A percentile compares a stretch with the other conserved stretches of the same genome.
phyloP scores from a whole-genome alignment of 2,113 vertebrate genomes.

The Dipodomys merriami region DNA sequence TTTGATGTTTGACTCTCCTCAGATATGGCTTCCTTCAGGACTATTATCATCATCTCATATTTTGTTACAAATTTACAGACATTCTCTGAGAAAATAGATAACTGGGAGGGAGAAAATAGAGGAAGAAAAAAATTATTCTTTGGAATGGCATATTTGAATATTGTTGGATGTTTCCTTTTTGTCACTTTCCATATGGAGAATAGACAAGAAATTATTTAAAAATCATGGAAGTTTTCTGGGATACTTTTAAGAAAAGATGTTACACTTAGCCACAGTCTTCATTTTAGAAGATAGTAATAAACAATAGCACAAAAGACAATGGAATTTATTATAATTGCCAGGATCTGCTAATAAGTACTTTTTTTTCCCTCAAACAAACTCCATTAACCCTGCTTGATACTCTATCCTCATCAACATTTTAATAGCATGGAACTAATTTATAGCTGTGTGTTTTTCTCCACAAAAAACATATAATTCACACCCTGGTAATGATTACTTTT shows the following conservation, averaged over 20 bases:
- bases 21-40: background rate
- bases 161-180: slow-evolving; percentile 6
- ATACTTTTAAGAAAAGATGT: slow-evolving; percentile 24
- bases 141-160: background rate
- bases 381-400: slow-evolving; percentile 45
- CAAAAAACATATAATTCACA: slow-evolving; percentile 57
- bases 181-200: background rate
- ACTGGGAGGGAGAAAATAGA: background rate
- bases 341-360: slow-evolving; percentile 24
- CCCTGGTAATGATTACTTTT: slow-evolving; percentile 65
- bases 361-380: slow-evolving; percentile 39
- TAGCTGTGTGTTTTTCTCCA: background rate
- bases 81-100: background rate
- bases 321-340: slow-evolving; percentile 44
- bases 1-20: slow-evolving; percentile 11
- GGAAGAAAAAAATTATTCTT: background rate
- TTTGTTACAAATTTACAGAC: background rate
- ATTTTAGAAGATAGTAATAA: slow-evolving; percentile 39
- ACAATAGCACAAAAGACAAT: background rate
- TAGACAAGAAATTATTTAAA: slow-evolving; percentile 8
- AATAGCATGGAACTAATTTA: slow-evolving; percentile 27
- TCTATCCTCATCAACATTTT: slow-evolving; percentile 48
- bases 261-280: background rate
- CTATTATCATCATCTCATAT: background rate
- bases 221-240: background rate